A percentile compares a stretch with the other conserved stretches of the same genome.
Evolutionary conservation across 2,113 vertebrate species (phyloP).

Genomic region (Lagenorhynchus albirostris): DNA sequence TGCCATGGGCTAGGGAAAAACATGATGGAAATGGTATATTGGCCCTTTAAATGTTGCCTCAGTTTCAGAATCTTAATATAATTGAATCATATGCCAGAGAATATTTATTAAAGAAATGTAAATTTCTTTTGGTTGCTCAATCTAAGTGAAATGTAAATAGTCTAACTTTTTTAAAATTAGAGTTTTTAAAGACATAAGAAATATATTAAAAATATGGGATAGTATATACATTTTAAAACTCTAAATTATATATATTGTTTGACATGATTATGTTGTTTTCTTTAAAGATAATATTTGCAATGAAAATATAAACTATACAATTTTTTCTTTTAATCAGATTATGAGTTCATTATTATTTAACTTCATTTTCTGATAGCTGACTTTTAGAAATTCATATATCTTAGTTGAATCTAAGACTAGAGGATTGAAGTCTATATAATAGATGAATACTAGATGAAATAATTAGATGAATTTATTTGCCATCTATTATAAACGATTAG

Average conservation of each 20-base stretch:
- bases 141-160: background rate
- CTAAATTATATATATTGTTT: background rate
- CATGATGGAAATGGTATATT: background rate
- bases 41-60: background rate
- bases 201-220: background rate
- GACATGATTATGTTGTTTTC: background rate
- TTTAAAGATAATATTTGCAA: constrained; percentile 16
- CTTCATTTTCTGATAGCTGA: background rate
- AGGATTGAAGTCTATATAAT: background rate
- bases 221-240: background rate
- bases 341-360: background rate
- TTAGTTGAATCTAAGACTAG: background rate
- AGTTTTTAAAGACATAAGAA: background rate
- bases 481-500: background rate
- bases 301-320: background rate
- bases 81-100: background rate
- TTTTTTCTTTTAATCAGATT: constrained; percentile 14
- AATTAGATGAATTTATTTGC: constrained; percentile 5
- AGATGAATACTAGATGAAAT: background rate
- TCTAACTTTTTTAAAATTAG: constrained; percentile 4
- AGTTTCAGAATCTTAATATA: background rate
- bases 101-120: background rate
- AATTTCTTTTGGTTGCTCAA: background rate
- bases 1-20: background rate
- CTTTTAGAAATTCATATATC: background rate